Evolutionary conservation across 1,140 invertebrate species (phyloP).

Genomic region (Diorhabda elongata): DNA sequence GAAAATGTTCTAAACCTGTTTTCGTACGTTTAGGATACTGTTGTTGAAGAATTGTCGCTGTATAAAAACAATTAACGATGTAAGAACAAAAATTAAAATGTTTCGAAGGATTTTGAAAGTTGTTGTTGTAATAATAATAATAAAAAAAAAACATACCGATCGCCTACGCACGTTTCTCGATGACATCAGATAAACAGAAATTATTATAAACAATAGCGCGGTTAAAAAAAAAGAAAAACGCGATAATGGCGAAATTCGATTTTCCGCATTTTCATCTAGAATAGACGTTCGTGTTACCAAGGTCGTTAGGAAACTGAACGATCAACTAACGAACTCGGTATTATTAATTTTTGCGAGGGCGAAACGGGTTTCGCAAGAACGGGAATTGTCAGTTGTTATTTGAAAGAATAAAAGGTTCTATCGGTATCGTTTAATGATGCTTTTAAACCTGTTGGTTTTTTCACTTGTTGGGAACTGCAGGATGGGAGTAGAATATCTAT

Average conservation of each 20-base stretch:
- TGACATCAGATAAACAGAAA: neutral
- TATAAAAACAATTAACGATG: no score
- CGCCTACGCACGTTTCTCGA: neutral
- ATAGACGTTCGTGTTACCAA: neutral
- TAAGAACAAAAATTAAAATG: no score
- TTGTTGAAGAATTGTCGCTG: no score
- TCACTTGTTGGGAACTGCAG: neutral
- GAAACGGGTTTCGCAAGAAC: conserved; percentile 16
- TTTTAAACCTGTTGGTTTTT: neutral
- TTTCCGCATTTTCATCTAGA: no score
- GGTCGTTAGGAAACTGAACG: conserved; percentile 13
- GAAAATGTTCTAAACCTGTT: no score
- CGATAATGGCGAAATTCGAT: no score
- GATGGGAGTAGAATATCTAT: neutral
- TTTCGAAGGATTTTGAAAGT: no score
- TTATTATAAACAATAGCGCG: neutral
- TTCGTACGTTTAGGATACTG: no score
- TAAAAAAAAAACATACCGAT: neutral
- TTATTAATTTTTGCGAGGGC: conserved; percentile 17
- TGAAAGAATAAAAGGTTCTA: neutral
- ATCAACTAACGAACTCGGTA: neutral
- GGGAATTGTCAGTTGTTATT: conserved; percentile 8
- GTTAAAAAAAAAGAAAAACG: neutral
- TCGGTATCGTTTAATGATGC: neutral
- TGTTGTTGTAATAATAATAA: no score